These are phyloP conservation scores for Sussaba pulchella DNA, from an alignment of 2,888 invertebrate species.

Conservation along the genomic window DNA sequence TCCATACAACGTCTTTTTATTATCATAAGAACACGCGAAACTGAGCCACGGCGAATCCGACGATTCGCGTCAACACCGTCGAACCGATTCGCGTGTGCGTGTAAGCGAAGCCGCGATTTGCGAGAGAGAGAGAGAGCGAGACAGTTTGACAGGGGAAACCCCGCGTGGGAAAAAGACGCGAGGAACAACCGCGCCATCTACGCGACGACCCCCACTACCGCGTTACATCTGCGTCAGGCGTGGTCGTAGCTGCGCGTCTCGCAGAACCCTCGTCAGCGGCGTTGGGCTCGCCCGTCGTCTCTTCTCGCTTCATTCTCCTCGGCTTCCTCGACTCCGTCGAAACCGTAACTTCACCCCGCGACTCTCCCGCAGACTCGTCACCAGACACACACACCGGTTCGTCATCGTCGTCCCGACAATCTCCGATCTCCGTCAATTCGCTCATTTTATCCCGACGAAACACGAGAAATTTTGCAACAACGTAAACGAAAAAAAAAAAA, in stretches of 20 bases:
- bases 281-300: too few relatives aligned
- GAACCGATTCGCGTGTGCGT: too few relatives aligned
- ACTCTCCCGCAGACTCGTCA: slow-evolving; percentile 9
- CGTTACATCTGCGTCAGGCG: slow-evolving; percentile 81
- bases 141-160: background rate
- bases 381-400: slow-evolving; percentile 27
- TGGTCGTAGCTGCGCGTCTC: slow-evolving; percentile 75
- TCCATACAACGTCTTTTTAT: background rate
- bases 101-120: too few relatives aligned
- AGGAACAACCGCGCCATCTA: slow-evolving; percentile 12
- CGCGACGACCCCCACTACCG: slow-evolving; percentile 59
- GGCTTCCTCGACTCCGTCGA: slow-evolving; percentile 12
- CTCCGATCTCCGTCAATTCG: slow-evolving; percentile 7
- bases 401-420: slow-evolving; percentile 12
- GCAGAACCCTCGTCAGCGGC: slow-evolving; percentile 55
- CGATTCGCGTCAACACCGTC: background rate
- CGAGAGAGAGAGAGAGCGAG: background rate
- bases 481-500: background rate
- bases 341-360: background rate
- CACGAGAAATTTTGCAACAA: background rate
- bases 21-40: too few relatives aligned
- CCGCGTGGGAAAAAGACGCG: background rate
- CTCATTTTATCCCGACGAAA: too few relatives aligned
- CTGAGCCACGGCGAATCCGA: too few relatives aligned
- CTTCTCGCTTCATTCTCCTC: slow-evolving; percentile 55